Percentiles rank a stretch among this genome's conserved stretches.
These are phyloP conservation scores for Harpagus bidentatus DNA, from an alignment of 2,113 vertebrate species.

Conservation along the genomic window DNA sequence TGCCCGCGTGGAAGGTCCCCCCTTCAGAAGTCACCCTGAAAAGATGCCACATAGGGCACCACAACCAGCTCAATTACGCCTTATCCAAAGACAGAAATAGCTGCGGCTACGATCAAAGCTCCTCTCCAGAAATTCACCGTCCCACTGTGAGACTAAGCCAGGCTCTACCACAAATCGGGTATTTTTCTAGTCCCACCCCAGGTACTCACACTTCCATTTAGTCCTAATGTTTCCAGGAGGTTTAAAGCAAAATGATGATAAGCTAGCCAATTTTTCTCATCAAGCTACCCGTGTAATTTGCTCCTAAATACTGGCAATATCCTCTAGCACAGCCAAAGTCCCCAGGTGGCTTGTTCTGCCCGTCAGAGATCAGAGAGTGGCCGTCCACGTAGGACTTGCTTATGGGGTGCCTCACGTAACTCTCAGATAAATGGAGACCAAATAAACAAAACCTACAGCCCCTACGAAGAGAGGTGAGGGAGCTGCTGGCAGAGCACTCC, in stretches of 20 bases:
- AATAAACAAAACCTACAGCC: neutral
- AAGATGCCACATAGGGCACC: rapidly evolving
- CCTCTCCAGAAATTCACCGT: neutral
- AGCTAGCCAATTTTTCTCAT: neutral
- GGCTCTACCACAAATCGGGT: neutral
- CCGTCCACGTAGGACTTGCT: rapidly evolving
- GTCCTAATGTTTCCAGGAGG: neutral
- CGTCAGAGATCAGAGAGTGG: neutral
- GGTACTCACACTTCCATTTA: rapidly evolving
- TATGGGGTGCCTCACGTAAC: neutral
- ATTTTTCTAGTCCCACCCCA: neutral
- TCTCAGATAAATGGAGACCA: neutral
- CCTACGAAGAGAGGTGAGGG: neutral
- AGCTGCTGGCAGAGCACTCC: neutral
- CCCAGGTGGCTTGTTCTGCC: neutral
- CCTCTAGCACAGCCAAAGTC: neutral
- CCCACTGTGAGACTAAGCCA: neutral
- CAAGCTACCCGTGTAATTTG: rapidly evolving
- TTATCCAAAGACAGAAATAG: neutral
- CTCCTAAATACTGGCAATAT: neutral
- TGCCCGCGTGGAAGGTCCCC: neutral
- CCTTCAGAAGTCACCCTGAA: neutral
- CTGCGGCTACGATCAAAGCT: neutral
- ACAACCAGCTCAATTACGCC: neutral
- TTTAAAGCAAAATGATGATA: neutral